Evolutionary conservation across 2,888 invertebrate genomes (phyloP).

Genomic region (Argyresthia goedartella): DNA sequence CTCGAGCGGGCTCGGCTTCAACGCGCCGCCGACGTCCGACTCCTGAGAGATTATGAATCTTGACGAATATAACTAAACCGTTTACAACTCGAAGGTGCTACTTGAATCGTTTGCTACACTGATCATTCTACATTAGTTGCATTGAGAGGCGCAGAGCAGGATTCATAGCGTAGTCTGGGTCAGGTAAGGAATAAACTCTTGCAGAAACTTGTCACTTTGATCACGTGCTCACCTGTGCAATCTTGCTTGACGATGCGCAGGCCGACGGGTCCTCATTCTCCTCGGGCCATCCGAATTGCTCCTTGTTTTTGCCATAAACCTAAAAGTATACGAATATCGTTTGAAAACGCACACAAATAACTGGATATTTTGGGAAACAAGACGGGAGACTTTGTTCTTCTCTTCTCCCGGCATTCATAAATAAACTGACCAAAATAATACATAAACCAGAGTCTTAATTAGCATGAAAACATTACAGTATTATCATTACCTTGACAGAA

Average conservation of each 20-base stretch:
- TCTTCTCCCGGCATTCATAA: not conserved
- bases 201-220: not conserved
- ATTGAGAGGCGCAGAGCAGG: too few species aligned
- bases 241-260: slow-evolving; percentile 56
- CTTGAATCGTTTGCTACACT: too few species aligned
- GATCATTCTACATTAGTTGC: too few species aligned
- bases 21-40: slow-evolving; percentile 34
- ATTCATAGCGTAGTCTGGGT: too few species aligned
- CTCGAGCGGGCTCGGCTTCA: slow-evolving; percentile 55
- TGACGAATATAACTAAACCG: too few species aligned
- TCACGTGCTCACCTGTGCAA: slow-evolving; percentile 41
- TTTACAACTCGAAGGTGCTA: too few species aligned
- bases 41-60: too few species aligned
- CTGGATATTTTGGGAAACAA: not conserved
- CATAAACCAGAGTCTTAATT: too few species aligned
- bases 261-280: slow-evolving; percentile 84
- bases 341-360: not conserved
- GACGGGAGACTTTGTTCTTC: not conserved
- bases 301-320: slow-evolving; percentile 94
- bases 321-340: slow-evolving; percentile 23
- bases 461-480: too few species aligned
- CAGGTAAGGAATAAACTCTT: not conserved
- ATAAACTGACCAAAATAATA: too few species aligned
- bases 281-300: slow-evolving; percentile 97
- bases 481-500: slow-evolving; percentile 81